Conservation (phyloP, 2,888 invertebrate species). For the Trachelus tabidus region DNA sequence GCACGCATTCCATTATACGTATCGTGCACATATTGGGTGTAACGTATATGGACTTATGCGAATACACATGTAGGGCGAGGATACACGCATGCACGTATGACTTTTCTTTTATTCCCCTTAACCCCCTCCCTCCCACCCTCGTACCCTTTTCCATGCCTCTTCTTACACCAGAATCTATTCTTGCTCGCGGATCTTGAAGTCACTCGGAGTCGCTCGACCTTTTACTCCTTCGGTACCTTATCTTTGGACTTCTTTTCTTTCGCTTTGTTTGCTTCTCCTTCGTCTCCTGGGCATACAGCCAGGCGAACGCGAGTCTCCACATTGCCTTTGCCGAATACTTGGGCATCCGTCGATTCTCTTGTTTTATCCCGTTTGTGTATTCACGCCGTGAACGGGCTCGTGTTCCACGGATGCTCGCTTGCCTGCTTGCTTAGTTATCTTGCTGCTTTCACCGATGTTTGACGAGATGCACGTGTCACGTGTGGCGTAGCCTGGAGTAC, state of each 20-base stretch:
- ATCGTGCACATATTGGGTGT: background rate
- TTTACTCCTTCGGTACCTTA: conserved; percentile 15
- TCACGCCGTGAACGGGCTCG: conserved; percentile 2
- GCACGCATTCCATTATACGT: background rate
- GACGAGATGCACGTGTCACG: conserved; percentile 15
- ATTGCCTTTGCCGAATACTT: conserved; percentile 9
- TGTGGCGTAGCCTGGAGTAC: background rate
- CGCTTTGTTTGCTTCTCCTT: conserved; percentile 9
- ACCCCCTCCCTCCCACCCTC: too few species aligned
- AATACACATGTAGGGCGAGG: background rate
- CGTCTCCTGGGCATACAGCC: conserved; percentile 1
- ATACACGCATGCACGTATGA: background rate
- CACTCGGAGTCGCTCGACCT: conserved; percentile 10
- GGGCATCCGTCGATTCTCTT: conserved; percentile 11
- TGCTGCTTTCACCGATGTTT: conserved; percentile 29
- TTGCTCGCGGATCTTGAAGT: background rate
- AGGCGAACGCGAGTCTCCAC: background rate
- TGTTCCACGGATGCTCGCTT: background rate
- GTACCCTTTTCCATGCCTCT: background rate
- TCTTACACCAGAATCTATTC: conserved; percentile 5
- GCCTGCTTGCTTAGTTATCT: conserved; percentile 18
- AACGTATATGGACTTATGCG: background rate
- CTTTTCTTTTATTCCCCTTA: background rate
- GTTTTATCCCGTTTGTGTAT: conserved; percentile 5
- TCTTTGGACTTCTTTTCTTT: conserved; percentile 13